Percentiles rank a stretch among this genome's conserved stretches.
Evolutionary conservation across 2,888 invertebrate species (phyloP).

Genomic region (Microctonus aethiopoides): DNA sequence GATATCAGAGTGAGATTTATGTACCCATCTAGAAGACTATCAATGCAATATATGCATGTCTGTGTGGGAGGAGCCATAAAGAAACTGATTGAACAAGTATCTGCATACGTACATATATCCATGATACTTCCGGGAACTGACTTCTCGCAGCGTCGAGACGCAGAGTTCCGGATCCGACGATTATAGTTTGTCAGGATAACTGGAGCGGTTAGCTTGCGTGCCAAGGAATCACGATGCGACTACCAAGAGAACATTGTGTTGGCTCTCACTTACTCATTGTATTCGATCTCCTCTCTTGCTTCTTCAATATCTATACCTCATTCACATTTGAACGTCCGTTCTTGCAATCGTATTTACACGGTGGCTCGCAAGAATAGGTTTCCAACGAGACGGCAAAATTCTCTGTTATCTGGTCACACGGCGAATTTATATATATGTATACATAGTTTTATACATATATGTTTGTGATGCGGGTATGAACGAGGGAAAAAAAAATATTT

Average conservation of each 20-base stretch:
- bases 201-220: constrained; percentile 51
- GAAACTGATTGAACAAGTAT: neutral
- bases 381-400: neutral
- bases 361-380: neutral
- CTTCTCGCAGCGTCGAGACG: constrained; percentile 34
- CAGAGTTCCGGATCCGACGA: constrained; percentile 47
- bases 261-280: neutral
- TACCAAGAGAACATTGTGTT: constrained; percentile 21
- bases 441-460: neutral
- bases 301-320: neutral
- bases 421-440: neutral
- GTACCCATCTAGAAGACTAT: neutral
- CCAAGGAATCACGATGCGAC: constrained; percentile 35
- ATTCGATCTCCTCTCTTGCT: neutral
- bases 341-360: neutral
- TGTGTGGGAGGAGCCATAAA: neutral
- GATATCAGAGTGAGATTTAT: neutral
- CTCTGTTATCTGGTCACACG: neutral
- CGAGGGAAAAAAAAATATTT: neutral
- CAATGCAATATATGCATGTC: neutral
- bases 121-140: constrained; percentile 34
- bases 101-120: neutral
- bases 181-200: constrained; percentile 61
- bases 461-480: neutral
- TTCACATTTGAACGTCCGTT: neutral